phyloP scores from a whole-genome alignment of 2,888 invertebrate species.

The Heliconius hortense region DNA sequence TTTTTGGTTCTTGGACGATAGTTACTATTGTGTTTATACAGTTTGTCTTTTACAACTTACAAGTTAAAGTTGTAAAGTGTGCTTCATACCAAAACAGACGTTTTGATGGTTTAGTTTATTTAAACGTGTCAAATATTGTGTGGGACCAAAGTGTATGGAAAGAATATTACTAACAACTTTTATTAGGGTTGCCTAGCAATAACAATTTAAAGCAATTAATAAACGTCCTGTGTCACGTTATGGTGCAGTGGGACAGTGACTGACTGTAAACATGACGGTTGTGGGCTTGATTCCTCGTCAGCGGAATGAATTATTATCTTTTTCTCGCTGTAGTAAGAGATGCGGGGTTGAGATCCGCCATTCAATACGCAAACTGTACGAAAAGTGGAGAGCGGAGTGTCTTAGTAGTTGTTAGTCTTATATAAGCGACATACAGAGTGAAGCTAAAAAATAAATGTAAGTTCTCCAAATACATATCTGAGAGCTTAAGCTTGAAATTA shows the following conservation, averaged over 20 bases:
- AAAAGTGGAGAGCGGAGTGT: too few species aligned
- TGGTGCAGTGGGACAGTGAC: neutral
- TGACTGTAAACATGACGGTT: neutral
- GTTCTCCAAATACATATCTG: neutral
- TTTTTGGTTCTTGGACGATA: neutral
- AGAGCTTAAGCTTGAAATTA: neutral
- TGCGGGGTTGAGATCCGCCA: too few species aligned
- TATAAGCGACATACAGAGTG: too few species aligned
- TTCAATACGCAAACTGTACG: too few species aligned
- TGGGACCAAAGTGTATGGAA: neutral
- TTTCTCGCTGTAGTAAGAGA: too few species aligned
- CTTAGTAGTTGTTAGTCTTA: too few species aligned
- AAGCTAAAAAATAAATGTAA: too few species aligned
- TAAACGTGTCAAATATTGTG: slow-evolving; percentile 5
- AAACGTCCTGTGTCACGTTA: neutral
- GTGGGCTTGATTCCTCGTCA: neutral
- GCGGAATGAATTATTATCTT: too few species aligned
- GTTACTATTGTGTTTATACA: slow-evolving; percentile 4
- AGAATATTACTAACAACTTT: neutral
- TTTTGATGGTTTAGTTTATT: slow-evolving; percentile 9
- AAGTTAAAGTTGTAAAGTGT: neutral
- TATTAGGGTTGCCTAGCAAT: slow-evolving; percentile 15
- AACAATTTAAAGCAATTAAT: neutral
- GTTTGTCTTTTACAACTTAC: slow-evolving; percentile 9
- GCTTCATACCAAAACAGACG: neutral